Evolutionary conservation across 2,888 invertebrate genomes (phyloP).

Genomic region (Nycteola revayana): DNA sequence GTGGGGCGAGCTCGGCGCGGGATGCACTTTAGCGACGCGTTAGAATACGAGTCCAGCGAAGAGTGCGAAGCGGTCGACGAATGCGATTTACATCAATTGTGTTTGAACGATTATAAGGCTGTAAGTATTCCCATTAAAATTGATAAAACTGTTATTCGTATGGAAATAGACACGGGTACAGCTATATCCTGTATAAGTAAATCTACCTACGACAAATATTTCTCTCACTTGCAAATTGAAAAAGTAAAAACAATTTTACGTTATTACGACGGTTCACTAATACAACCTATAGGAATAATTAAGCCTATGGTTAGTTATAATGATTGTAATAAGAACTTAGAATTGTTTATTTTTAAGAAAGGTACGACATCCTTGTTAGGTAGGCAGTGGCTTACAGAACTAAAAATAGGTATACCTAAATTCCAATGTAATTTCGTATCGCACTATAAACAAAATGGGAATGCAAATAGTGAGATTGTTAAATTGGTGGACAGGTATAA

Average conservation of each 20-base stretch:
- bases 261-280: neutral
- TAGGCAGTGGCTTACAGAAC: slow-evolving; percentile 3
- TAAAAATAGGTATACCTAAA: neutral
- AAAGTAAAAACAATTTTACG: neutral
- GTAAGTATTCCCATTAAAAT: slow-evolving; percentile 6
- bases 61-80: neutral
- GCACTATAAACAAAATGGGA: neutral
- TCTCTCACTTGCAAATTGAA: neutral
- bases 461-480: neutral
- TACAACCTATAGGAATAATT: neutral
- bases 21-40: no score
- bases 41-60: no score
- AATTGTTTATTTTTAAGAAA: neutral
- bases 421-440: neutral
- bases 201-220: neutral
- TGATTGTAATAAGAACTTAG: neutral
- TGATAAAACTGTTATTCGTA: neutral
- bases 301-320: neutral
- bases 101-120: slow-evolving; percentile 1
- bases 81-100: neutral
- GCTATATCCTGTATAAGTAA: slow-evolving; percentile 5
- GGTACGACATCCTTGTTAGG: slow-evolving; percentile 1
- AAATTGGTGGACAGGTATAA: neutral
- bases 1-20: no score
- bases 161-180: slow-evolving; percentile 7